Evolutionary conservation across 2,888 invertebrate genomes (phyloP).

Genomic region (Eudasyphora cyanicolor): DNA sequence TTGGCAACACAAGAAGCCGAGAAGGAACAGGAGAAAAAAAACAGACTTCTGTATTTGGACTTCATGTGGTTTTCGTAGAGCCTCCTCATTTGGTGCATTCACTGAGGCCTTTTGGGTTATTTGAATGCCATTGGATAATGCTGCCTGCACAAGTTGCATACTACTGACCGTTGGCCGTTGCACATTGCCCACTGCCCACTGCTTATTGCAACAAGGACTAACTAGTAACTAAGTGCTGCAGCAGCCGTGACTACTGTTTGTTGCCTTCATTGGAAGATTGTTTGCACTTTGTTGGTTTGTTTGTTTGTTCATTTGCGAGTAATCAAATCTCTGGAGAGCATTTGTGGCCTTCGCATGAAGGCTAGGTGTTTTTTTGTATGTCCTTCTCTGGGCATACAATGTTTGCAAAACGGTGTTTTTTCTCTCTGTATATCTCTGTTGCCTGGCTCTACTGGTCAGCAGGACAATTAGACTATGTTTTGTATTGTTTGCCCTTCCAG

Average conservation of each 20-base stretch:
- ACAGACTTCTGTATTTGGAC: constrained; percentile 42
- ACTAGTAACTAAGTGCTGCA: too few relatives aligned
- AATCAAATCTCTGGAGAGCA: constrained; percentile 44
- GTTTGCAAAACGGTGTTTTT: constrained; percentile 69
- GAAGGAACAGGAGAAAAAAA: too few relatives aligned
- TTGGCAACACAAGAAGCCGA: too few relatives aligned
- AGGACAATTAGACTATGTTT: constrained; percentile 82
- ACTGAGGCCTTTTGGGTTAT: background rate
- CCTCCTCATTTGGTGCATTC: constrained; percentile 6
- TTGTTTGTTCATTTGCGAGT: constrained; percentile 6
- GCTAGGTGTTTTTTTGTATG: constrained; percentile 43
- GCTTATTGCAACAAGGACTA: constrained; percentile 9
- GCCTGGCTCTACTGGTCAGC: constrained; percentile 71
- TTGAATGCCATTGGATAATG: constrained; percentile 8
- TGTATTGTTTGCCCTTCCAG: constrained; percentile 74
- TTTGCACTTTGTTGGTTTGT: background rate
- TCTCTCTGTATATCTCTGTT: constrained; percentile 68
- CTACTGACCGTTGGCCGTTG: too few relatives aligned
- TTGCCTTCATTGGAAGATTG: background rate
- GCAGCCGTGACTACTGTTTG: constrained; percentile 20
- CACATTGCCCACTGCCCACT: too few relatives aligned
- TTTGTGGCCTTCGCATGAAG: constrained; percentile 40
- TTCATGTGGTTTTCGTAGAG: constrained; percentile 55
- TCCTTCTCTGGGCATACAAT: too few relatives aligned
- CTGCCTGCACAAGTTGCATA: too few relatives aligned